Conservation (phyloP, 2,888 invertebrate species). For the Labia minor region DNA sequence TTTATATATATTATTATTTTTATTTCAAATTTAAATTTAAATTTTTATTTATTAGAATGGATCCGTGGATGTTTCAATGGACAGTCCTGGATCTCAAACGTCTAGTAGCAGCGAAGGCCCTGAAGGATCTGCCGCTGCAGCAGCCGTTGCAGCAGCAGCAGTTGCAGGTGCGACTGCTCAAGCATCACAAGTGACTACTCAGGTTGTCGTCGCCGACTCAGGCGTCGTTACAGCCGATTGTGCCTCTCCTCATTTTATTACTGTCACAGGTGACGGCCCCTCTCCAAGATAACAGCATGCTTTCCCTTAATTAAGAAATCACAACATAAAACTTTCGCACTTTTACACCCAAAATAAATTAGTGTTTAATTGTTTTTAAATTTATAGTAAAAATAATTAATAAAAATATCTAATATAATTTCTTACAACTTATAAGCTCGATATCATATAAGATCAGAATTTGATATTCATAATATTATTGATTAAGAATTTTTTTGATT, state of each 20-base stretch:
- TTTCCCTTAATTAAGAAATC: slow-evolving; percentile 16
- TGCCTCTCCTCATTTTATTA: slow-evolving; percentile 52
- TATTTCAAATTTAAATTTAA: no score
- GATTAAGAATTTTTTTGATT: no score
- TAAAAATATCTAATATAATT: no score
- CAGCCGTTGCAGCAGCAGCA: slow-evolving; percentile 20
- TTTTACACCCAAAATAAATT: background rate
- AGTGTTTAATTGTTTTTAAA: no score
- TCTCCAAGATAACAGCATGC: background rate
- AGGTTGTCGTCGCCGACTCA: slow-evolving; percentile 34
- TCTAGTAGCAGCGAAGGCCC: background rate
- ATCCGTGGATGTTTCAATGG: slow-evolving; percentile 38
- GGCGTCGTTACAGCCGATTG: slow-evolving; percentile 33
- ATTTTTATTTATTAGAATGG: slow-evolving; percentile 23
- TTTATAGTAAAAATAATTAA: slow-evolving; percentile 3
- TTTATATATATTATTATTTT: no score
- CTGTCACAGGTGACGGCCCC: slow-evolving; percentile 49
- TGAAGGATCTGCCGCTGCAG: slow-evolving; percentile 15
- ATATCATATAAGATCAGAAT: no score
- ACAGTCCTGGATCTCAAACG: slow-evolving; percentile 37
- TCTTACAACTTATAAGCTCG: no score
- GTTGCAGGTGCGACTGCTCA: slow-evolving; percentile 28
- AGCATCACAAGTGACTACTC: slow-evolving; percentile 38
- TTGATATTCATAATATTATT: no score
- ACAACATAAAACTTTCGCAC: slow-evolving; percentile 14